These are phyloP conservation scores for Chromis chromis DNA, from an alignment of 2,797 vertebrate species.

Conservation along the genomic window DNA sequence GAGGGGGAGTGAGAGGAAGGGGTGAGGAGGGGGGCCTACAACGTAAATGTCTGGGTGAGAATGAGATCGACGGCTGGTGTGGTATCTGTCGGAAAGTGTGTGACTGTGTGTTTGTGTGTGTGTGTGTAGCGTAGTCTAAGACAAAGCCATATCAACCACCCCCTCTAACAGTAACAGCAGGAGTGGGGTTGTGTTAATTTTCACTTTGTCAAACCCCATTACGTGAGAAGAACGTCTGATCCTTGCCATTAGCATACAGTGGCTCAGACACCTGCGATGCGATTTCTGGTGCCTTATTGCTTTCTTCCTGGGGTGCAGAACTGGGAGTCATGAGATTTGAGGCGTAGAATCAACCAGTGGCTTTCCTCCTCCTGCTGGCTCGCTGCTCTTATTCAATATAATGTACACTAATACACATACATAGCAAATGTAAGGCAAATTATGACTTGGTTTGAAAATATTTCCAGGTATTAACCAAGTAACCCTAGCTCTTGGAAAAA, in stretches of 20 bases:
- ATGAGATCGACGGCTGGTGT: slow-evolving; percentile 75
- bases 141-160: slow-evolving; percentile 74
- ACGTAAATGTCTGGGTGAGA: slow-evolving; percentile 81
- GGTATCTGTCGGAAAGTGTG: slow-evolving; percentile 65
- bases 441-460: neutral
- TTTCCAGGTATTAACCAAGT: neutral
- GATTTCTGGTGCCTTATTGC: slow-evolving; percentile 61
- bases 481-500: neutral
- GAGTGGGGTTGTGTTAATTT: slow-evolving; percentile 83
- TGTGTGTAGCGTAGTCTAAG: slow-evolving; percentile 49
- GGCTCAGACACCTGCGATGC: slow-evolving; percentile 68
- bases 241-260: slow-evolving; percentile 73
- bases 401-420: neutral
- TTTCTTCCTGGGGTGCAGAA: slow-evolving; percentile 54
- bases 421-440: neutral
- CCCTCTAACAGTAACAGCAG: slow-evolving; percentile 78
- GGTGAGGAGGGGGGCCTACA: slow-evolving; percentile 45
- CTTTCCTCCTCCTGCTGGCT: slow-evolving; percentile 23
- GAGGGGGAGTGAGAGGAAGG: slow-evolving; percentile 54
- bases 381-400: slow-evolving; percentile 4
- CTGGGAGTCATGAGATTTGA: slow-evolving; percentile 32
- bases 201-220: slow-evolving; percentile 84
- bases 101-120: slow-evolving; percentile 35
- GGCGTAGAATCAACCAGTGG: slow-evolving; percentile 68
- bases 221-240: slow-evolving; percentile 78